Conservation (phyloP, 2,888 invertebrate species). For the Ceratothoa steindachneri region DNA sequence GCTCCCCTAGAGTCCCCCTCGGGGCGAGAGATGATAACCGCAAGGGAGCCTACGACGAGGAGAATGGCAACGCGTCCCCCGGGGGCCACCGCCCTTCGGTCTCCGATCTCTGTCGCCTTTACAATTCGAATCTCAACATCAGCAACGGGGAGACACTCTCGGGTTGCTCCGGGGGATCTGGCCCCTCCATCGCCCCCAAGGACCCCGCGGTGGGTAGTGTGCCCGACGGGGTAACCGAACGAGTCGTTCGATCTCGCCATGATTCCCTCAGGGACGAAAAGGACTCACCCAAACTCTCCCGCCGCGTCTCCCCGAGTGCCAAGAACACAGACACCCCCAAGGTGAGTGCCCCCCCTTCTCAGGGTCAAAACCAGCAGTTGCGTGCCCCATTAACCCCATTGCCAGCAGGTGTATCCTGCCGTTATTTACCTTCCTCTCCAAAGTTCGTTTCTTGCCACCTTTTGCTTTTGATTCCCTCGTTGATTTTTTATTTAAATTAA, state of each 20-base stretch:
- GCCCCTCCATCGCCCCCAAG: background rate
- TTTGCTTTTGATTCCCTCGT: too few species aligned
- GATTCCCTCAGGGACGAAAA: background rate
- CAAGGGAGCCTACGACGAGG: background rate
- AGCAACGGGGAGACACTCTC: background rate
- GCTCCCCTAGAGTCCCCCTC: background rate
- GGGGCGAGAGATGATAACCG: background rate
- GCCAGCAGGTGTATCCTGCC: too few species aligned
- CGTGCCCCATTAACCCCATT: too few species aligned
- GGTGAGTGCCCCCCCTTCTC: background rate
- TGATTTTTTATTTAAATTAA: too few species aligned
- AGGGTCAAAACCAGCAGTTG: too few species aligned
- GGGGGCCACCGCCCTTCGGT: background rate
- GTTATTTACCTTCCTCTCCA: too few species aligned
- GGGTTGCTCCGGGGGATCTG: slow-evolving; percentile 1
- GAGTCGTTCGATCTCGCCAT: background rate
- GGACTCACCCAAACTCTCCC: too few species aligned
- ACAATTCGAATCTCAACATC: background rate
- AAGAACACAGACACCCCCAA: background rate
- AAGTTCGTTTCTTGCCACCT: too few species aligned
- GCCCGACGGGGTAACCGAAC: background rate
- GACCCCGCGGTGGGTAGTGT: background rate
- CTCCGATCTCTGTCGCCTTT: background rate
- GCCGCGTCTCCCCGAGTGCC: background rate
- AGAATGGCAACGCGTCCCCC: background rate